Evolutionary conservation across 2,797 vertebrate species (phyloP).

Genomic region (Sciaenops ocellatus): DNA sequence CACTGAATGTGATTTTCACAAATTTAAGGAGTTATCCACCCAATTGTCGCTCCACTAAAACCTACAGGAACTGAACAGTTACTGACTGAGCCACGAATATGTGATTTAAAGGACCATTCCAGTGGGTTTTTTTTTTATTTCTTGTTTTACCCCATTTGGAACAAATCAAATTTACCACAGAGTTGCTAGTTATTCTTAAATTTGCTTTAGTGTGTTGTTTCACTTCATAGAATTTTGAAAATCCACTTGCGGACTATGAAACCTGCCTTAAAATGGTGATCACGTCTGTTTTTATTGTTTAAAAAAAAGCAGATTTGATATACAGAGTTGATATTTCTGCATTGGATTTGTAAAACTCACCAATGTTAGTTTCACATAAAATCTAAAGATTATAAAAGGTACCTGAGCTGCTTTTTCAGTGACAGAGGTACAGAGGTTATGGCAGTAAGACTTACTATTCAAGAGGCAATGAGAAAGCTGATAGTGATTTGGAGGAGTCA

Average conservation of each 20-base stretch:
- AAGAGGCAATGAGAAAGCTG: too few species aligned
- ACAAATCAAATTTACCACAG: background rate
- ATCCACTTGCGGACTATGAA: background rate
- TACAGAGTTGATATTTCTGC: background rate
- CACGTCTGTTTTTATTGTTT: background rate
- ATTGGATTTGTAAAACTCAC: background rate
- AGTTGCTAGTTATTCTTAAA: background rate
- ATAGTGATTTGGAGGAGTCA: too few species aligned
- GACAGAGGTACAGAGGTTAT: too few species aligned
- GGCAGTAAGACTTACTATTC: too few species aligned
- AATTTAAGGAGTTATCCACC: slow-evolving; percentile 46
- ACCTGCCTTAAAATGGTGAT: background rate
- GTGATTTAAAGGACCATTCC: background rate
- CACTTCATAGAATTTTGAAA: background rate
- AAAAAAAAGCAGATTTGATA: background rate
- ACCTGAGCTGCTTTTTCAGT: too few species aligned
- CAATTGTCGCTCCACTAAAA: slow-evolving; percentile 46
- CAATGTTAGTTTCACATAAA: background rate
- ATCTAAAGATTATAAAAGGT: too few species aligned
- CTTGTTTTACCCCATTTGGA: slow-evolving; percentile 13
- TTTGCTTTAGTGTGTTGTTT: background rate
- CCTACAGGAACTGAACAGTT: slow-evolving; percentile 10
- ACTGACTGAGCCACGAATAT: slow-evolving; percentile 8
- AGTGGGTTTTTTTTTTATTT: background rate
- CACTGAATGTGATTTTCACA: slow-evolving; percentile 46